Base-by-base conservation (phyloP, 2,113 vertebrate genomes). In the Crotalus tigris region DNA sequence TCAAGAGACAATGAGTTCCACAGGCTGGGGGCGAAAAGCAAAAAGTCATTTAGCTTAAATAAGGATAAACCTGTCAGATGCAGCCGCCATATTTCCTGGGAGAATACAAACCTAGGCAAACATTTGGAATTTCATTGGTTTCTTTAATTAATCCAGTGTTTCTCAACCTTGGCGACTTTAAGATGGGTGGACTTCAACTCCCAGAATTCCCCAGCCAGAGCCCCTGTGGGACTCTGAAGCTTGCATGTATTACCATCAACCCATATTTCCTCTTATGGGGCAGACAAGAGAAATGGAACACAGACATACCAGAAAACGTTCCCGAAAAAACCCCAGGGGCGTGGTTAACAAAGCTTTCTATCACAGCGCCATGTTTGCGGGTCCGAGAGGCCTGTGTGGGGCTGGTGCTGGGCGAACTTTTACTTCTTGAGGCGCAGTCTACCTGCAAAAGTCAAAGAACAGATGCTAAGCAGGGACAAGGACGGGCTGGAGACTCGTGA, bases 281-380 rank as follows among this genome's bases (percentile, higher is more conserved):
- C 1, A 0, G 21, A 88, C 29, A 39, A 95, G 69, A 96, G 69
- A 57, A 0, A 0, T 46, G 10, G 5, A 15, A 0, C 0, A 0
- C 19, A 6, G 21, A n/a, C 97, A 6, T 96, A 99, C 99, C 99
- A 95, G 99, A 99, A 97, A 99, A 99, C 64, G 99, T 99, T 97
- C 99, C 99, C 96, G 99, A 99, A 98, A 99, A 99, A 96, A 99
- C 99, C 94, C 99, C 99, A 5, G 99, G 99, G 93, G 99, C 99
- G 11, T 99, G 99, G 98, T 99, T 99, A 91, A 99, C 99, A 46
- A 99, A 99, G 97, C 99, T 99, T 97, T 99, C 99, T 29, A 99
- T 99, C 96, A 99, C 98, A 0, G 99, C 99, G 0, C 99, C 99
- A 0, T 99, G 99, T 94, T 99, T 99, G 86, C 99, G 98, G 96